Evolutionary conservation across 2,113 vertebrate species (phyloP).

Genomic region (Garra rufa): DNA sequence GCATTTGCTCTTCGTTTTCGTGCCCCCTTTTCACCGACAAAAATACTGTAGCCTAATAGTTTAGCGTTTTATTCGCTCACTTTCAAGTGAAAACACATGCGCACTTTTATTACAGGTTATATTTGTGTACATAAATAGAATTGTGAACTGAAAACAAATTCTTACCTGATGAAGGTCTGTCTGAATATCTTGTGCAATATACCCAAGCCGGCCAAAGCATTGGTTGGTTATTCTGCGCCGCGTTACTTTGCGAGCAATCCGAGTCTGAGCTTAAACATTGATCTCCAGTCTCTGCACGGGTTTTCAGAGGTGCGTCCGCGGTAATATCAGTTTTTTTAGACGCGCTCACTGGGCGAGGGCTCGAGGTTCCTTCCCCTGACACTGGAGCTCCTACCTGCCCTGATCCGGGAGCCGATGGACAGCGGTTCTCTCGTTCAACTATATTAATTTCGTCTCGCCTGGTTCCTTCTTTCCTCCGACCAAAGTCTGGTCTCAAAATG

Average conservation of each 20-base stretch:
- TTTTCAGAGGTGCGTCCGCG: constrained; percentile 72
- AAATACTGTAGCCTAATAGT: not conserved
- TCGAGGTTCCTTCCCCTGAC: constrained; percentile 74
- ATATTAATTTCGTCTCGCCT: constrained; percentile 58
- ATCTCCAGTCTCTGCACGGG: constrained; percentile 72
- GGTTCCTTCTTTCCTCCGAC: constrained; percentile 79
- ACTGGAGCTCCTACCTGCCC: constrained; percentile 58
- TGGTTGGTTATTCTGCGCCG: constrained; percentile 74
- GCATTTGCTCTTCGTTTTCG: not conserved
- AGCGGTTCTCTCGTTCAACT: constrained; percentile 64
- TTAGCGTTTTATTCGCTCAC: not conserved
- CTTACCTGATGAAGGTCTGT: constrained; percentile 96
- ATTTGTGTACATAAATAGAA: not conserved
- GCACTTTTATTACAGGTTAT: not conserved
- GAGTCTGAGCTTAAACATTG: constrained; percentile 85
- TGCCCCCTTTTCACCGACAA: not conserved
- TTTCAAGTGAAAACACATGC: not conserved
- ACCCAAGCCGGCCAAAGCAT: constrained; percentile 98
- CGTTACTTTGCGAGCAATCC: constrained; percentile 83
- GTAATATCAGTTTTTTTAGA: constrained; percentile 70
- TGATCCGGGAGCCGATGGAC: constrained; percentile 63
- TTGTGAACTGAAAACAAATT: not conserved
- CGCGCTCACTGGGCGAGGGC: constrained; percentile 67
- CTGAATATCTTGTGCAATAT: constrained; percentile 96
- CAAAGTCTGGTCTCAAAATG: constrained; percentile 91